Evolutionary conservation across 2,888 invertebrate genomes (phyloP).

Genomic region (Diplolepis rosae): DNA sequence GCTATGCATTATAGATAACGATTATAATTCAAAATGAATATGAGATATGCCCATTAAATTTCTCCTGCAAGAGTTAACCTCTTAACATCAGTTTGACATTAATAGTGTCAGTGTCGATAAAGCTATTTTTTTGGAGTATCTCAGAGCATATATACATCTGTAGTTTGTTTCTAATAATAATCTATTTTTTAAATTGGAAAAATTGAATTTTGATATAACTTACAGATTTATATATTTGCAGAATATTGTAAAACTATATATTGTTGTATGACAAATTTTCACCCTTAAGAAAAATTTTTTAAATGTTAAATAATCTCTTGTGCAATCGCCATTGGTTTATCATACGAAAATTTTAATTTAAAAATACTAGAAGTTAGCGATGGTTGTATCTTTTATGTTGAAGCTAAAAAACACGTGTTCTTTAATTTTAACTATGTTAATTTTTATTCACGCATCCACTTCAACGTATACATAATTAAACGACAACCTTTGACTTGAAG

Average conservation of each 20-base stretch:
- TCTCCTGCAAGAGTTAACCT: neutral
- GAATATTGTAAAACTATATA: too few species aligned
- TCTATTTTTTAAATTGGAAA: too few species aligned
- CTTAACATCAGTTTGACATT: neutral
- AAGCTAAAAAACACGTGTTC: conserved; percentile 21
- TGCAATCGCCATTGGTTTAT: neutral
- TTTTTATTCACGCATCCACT: conserved; percentile 38
- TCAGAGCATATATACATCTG: too few species aligned
- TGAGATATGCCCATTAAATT: neutral
- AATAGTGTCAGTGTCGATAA: too few species aligned
- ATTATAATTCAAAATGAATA: neutral
- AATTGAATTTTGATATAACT: too few species aligned
- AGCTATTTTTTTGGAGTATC: too few species aligned
- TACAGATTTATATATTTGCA: too few species aligned
- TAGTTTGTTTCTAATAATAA: too few species aligned
- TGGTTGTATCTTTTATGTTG: neutral
- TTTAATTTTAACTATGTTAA: conserved; percentile 30
- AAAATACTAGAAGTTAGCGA: neutral
- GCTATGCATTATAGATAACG: neutral
- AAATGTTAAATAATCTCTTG: neutral
- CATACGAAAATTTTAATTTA: neutral
- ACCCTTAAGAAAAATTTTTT: neutral
- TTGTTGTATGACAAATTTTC: too few species aligned
- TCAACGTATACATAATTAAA: conserved; percentile 57
- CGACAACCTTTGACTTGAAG: conserved; percentile 58